phyloP scores from a whole-genome alignment of 2,888 invertebrate species.

The Aethes cnicana region DNA sequence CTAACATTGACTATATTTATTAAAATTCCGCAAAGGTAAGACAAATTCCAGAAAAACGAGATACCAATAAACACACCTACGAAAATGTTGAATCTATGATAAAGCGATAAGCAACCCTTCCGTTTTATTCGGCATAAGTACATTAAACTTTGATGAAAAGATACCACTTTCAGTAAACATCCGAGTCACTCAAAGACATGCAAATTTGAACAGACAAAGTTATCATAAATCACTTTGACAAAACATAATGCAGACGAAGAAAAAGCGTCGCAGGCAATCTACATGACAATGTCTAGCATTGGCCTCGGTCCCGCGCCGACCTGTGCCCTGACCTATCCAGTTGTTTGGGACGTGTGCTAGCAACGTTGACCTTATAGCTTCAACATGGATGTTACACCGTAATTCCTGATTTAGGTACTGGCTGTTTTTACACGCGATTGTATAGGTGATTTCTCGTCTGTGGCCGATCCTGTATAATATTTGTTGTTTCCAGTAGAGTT shows the following conservation, averaged over 20 bases:
- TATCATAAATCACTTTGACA: constrained; percentile 24
- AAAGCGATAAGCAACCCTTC: background rate
- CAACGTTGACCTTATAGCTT: constrained; percentile 47
- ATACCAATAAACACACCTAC: no score
- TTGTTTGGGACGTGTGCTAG: constrained; percentile 63
- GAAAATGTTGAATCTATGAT: no score
- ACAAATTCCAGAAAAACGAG: no score
- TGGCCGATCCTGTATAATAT: constrained; percentile 46
- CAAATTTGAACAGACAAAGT: constrained; percentile 1
- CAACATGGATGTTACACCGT: constrained; percentile 32
- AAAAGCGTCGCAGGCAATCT: constrained; percentile 45
- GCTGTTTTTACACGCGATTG: constrained; percentile 12
- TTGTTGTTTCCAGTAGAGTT: constrained; percentile 55
- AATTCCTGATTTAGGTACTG: constrained; percentile 34
- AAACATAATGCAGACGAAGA: constrained; percentile 24
- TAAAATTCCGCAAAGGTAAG: no score
- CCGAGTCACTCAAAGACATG: background rate
- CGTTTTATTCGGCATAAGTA: no score
- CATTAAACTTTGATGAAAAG: background rate
- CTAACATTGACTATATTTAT: no score
- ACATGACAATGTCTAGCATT: constrained; percentile 71
- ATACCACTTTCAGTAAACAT: background rate
- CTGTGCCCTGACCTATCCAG: constrained; percentile 63
- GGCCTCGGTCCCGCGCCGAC: constrained; percentile 60
- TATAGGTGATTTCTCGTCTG: constrained; percentile 37